Conservation (phyloP, 2,888 invertebrate species). For the Philereme transversata region DNA sequence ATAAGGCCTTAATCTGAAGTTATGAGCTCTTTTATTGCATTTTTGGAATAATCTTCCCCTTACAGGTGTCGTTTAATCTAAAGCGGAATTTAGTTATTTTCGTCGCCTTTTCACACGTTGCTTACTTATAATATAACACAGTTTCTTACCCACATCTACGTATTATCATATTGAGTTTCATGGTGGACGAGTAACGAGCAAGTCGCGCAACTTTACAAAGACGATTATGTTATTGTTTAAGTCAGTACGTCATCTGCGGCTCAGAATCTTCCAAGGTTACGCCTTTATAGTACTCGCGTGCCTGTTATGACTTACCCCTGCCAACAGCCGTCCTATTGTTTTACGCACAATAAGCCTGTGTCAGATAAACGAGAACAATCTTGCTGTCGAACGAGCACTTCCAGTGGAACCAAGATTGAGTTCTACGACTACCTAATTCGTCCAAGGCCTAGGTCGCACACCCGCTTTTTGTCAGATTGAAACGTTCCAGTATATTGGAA, state of each 20-base stretch:
- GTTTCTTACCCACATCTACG: conserved; percentile 51
- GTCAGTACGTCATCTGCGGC: conserved; percentile 52
- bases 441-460: conserved; percentile 51
- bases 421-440: conserved; percentile 48
- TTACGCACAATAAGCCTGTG: conserved; percentile 52
- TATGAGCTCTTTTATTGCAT: conserved; percentile 34
- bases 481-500: conserved; percentile 50
- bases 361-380: conserved; percentile 52
- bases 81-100: conserved; percentile 17
- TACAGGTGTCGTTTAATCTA: conserved; percentile 32
- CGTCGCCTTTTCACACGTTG: conserved; percentile 3
- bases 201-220: conserved; percentile 22
- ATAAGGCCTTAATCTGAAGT: conserved; percentile 36
- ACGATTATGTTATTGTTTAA: conserved; percentile 64
- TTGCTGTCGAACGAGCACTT: conserved; percentile 44
- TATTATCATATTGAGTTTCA: conserved; percentile 45
- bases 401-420: conserved; percentile 43
- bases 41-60: conserved; percentile 31
- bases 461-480: conserved; percentile 54
- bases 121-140: neutral
- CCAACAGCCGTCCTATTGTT: conserved; percentile 58
- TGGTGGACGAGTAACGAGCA: conserved; percentile 13
- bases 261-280: conserved; percentile 59
- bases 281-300: conserved; percentile 42
- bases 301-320: conserved; percentile 47